phyloP scores from a whole-genome alignment of 1,140 invertebrate species.

The Rhyacophila brunnea region DNA sequence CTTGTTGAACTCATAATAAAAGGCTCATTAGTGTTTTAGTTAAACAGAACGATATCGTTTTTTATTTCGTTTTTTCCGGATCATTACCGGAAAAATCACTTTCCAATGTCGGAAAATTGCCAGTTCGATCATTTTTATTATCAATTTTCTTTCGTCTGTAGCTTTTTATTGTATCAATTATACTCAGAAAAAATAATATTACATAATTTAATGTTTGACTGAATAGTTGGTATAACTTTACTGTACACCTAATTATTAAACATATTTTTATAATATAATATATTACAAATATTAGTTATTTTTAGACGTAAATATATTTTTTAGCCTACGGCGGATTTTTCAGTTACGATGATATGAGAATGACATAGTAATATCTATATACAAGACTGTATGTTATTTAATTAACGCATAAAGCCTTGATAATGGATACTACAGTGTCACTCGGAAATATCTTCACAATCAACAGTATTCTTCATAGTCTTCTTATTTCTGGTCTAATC shows the following conservation, averaged over 20 bases:
- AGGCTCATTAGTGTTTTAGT: slow-evolving; percentile 5
- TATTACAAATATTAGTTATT: too few species aligned
- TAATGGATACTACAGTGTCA: slow-evolving; percentile 34
- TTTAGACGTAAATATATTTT: too few species aligned
- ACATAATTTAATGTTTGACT: too few species aligned
- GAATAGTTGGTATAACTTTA: too few species aligned
- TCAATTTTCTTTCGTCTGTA: too few species aligned
- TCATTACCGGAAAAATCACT: too few species aligned
- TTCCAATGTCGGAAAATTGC: neutral
- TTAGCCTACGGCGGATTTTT: neutral
- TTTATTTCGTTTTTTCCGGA: neutral
- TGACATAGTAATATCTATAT: slow-evolving; percentile 37
- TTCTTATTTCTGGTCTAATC: too few species aligned
- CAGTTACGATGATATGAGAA: slow-evolving; percentile 6
- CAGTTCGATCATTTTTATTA: neutral
- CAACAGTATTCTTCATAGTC: too few species aligned
- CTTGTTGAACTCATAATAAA: slow-evolving; percentile 31
- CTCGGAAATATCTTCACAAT: neutral
- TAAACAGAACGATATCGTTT: neutral
- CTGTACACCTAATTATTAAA: too few species aligned
- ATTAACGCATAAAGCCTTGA: slow-evolving; percentile 36
- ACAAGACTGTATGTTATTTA: slow-evolving; percentile 36
- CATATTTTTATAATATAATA: too few species aligned
- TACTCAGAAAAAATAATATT: too few species aligned
- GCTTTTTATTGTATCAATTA: too few species aligned